Base-by-base conservation (phyloP, 2,888 invertebrate genomes). In the Cyaniris semiargus region DNA sequence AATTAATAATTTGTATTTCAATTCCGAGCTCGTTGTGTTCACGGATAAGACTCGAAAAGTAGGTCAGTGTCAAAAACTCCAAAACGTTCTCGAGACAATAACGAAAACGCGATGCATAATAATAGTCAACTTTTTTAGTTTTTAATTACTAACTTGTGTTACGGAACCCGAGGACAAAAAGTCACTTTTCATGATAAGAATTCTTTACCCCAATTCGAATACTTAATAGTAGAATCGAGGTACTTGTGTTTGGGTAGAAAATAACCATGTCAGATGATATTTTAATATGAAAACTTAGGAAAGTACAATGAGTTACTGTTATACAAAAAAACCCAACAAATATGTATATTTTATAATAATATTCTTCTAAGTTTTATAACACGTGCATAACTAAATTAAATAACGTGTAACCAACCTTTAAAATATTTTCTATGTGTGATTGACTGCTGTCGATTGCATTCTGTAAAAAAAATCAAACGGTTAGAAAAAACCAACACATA, bases 401-500 rank as follows among this genome's bases (percentile, higher is more conserved):
- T 34, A 71, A 71, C 38, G 21, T 38, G 23, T 53, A 60, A 44
- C 87, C 89, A 88, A 96, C 96, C 95, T 96, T 96, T 85, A 96
- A 92, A 87, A 96, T 96, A 89, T 94, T 95, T 87, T 96, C 96
- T 87, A 96, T 95, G 83, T 92, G 94, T 81, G 94, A 93, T 82
- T 95, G 94, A 86, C 94, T 95, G 86, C 95, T 95, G 83, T 95
- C 94, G 83, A 94, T 91, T 82, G 89, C 84, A 83, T 86, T 90
- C 94, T 94, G 93, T 79, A 86, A 89, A 80, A 34, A 83, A 84
- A 71, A 71, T n/a, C 10, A 38, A 71, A 71, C 10, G 21, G 34
- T 38, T 71, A 38, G 38, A 83, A 83, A 83, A 80, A 82, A n/a
- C 71, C 48, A 78, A 77, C 58, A 76, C 70, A 53, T 70, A 21